Conservation (phyloP, 2,113 vertebrate species). For the Recurvirostra avosetta region DNA sequence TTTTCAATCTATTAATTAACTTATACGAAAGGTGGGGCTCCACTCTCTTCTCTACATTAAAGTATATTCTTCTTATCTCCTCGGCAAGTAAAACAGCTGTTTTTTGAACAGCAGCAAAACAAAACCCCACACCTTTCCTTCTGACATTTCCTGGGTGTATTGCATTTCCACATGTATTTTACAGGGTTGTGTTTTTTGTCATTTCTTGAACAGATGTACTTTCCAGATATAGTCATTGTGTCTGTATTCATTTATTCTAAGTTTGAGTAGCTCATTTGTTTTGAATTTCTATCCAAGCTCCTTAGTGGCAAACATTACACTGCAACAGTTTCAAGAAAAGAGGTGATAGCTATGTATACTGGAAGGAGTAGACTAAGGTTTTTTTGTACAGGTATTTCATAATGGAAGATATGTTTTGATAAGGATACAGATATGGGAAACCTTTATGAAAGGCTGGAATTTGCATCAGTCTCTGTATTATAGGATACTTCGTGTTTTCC, state of each 20-base stretch:
- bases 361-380: background rate
- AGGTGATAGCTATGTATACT: background rate
- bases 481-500: background rate
- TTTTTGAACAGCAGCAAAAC: background rate
- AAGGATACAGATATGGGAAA: background rate
- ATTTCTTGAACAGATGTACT: background rate
- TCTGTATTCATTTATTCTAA: background rate
- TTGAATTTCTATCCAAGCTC: background rate
- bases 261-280: background rate
- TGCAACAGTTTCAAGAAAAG: background rate
- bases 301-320: background rate
- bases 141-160: background rate
- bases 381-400: background rate
- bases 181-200: background rate
- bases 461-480: accelerated
- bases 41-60: background rate
- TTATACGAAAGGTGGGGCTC: background rate
- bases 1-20: background rate
- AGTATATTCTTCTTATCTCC: background rate
- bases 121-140: background rate
- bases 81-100: background rate
- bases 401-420: background rate
- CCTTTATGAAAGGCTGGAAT: background rate
- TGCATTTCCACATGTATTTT: background rate
- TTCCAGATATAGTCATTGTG: background rate